A percentile compares a stretch with the other conserved stretches of the same genome.
These are phyloP conservation scores for Sinopyrophorus schimmeli DNA, from an alignment of 2,888 invertebrate species.

Conservation along the genomic window DNA sequence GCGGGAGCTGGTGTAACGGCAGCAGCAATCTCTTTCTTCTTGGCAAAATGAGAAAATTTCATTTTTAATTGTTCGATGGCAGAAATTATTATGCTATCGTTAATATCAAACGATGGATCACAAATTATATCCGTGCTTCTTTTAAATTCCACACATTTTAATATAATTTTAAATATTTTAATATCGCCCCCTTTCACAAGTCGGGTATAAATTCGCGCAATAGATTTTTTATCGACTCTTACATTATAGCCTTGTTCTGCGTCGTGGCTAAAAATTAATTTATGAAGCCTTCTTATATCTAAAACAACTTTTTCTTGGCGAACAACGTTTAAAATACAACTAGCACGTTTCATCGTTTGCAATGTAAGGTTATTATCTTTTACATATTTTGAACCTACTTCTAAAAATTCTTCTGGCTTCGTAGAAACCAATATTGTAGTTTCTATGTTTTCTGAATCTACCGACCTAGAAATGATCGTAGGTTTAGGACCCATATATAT, in stretches of 20 bases:
- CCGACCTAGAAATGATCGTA: constrained; percentile 32
- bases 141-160: constrained; percentile 55
- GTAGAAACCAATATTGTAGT: constrained; percentile 49
- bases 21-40: constrained; percentile 17
- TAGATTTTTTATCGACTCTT: constrained; percentile 67
- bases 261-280: constrained; percentile 55
- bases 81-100: constrained; percentile 59
- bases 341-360: constrained; percentile 60
- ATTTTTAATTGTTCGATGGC: constrained; percentile 66
- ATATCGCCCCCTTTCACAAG: constrained; percentile 63
- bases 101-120: constrained; percentile 55
- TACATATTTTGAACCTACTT: constrained; percentile 15
- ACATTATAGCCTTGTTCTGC: constrained; percentile 58
- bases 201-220: constrained; percentile 62
- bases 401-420: constrained; percentile 37
- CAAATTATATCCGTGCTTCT: constrained; percentile 60
- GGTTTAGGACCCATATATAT: constrained; percentile 46
- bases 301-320: constrained; percentile 64
- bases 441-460: constrained; percentile 48
- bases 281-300: constrained; percentile 58
- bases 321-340: constrained; percentile 64
- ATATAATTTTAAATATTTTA: constrained; percentile 58
- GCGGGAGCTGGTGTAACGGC: constrained; percentile 18
- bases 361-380: constrained; percentile 47
- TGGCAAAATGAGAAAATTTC: constrained; percentile 54